Evolutionary conservation across 92 coral and sea anemone species (phyloP).

Genomic region (Palythoa grandis): DNA sequence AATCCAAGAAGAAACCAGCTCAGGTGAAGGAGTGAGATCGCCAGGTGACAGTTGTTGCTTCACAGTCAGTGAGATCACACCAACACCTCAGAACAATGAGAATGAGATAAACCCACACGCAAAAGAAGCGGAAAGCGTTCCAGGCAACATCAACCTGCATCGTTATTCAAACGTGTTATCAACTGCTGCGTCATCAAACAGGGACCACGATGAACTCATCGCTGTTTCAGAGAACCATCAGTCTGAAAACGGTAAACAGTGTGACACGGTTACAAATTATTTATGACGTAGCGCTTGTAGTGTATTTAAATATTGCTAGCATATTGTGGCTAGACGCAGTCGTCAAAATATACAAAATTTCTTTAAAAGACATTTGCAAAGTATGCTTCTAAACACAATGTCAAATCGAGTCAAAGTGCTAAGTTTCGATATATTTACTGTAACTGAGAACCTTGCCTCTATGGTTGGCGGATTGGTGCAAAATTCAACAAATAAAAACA

Average conservation of each 20-base stretch:
- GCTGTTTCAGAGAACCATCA: not conserved
- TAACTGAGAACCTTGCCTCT: too few relatives aligned
- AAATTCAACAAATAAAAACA: too few relatives aligned
- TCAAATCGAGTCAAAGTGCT: too few relatives aligned
- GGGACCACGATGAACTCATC: not conserved
- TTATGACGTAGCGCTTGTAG: not conserved
- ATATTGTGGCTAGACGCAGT: not conserved
- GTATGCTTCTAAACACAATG: too few relatives aligned
- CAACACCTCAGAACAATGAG: not conserved
- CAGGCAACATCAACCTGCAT: not conserved
- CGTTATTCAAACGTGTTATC: not conserved
- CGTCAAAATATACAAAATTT: not conserved
- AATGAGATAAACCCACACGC: not conserved
- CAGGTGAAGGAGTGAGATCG: not conserved
- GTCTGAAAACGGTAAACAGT: not conserved
- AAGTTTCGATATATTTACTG: too few relatives aligned
- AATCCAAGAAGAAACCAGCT: not conserved
- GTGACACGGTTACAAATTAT: not conserved
- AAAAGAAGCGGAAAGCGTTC: not conserved
- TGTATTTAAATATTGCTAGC: not conserved
- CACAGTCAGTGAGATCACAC: not conserved
- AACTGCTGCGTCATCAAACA: not conserved
- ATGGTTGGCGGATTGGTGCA: too few relatives aligned
- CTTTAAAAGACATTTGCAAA: not conserved
- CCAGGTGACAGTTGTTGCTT: not conserved